Evolutionary conservation across 2,888 invertebrate genomes (phyloP), one percentile per base, ranked within the genome.

Genomic region (Eupithecia vulgata): DNA sequence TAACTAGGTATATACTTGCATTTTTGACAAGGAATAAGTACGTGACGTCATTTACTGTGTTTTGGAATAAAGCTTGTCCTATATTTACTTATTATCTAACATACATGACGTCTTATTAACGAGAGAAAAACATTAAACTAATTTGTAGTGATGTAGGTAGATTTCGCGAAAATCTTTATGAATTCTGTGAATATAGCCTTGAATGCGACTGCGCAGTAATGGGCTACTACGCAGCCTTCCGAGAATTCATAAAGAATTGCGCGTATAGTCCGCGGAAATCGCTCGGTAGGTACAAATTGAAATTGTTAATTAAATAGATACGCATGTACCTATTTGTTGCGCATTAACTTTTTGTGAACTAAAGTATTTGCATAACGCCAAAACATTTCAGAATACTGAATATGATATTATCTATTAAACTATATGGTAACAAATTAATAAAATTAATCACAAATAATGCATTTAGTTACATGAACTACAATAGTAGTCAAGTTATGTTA

Each of bases 391-490:
- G 71, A 75, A 75, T 78, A 78, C 78, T 74, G 71, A 65, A 67
- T 37, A 30, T 8, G 25, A 67, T 34, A 68, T 37, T 67, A 73
- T 68, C 40, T 72, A 64, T 45, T 15, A 17, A 45, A 70, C 52
- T 52, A 21, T 13, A 76, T 75, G 76, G 76, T 76, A 78, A 78
- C 76, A 74, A 69, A 75, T 52, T 30, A 66, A 73, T 37, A 67
- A 61, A 67, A 71, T 21, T 67, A 30, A 67, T 12, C 67, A 70
- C 34, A 64, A 61, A 64, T 65, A 76, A 68, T 37, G 30, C 61
- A 72, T 61, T 61, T 5, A 10, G 52, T 61, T 66, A 71, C 30
- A 68, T 21, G 25, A 57, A 67, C 74, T 76, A 74, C 75, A 76
- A 76, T 70, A 75, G 75, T 76, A 75, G 75, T 65, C 21, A 42